Evolutionary conservation across 2,797 vertebrate species (phyloP).

Genomic region (Otus scops): DNA sequence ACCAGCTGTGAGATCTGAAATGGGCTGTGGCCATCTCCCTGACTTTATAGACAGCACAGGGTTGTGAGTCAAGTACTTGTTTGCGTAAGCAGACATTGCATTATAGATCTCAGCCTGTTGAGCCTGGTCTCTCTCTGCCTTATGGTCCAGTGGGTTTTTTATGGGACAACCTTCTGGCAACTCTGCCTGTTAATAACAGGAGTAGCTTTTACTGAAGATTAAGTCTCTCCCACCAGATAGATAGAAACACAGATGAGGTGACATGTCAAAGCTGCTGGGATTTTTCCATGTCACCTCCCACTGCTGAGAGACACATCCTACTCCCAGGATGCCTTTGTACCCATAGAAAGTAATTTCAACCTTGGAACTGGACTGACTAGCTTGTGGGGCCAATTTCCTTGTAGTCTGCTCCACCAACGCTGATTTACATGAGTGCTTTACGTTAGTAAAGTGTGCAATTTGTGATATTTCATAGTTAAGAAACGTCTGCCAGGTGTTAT

Average conservation of each 20-base stretch:
- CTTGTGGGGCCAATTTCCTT: neutral
- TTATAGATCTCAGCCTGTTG: neutral
- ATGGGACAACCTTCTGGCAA: neutral
- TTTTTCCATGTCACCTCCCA: neutral
- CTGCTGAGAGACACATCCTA: neutral
- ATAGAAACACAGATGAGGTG: neutral
- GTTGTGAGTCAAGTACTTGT: neutral
- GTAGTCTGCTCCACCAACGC: neutral
- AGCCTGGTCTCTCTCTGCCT: neutral
- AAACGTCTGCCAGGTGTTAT: neutral
- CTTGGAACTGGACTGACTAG: neutral
- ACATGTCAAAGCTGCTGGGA: neutral
- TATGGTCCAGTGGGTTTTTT: neutral
- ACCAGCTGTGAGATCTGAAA: neutral
- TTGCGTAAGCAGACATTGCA: neutral
- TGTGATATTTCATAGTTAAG: conserved; percentile 2
- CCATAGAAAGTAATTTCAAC: neutral
- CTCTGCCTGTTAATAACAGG: neutral
- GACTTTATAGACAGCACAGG: neutral
- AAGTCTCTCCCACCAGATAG: neutral
- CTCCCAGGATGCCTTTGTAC: neutral
- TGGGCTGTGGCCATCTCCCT: neutral
- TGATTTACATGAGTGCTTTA: neutral
- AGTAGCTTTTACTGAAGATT: neutral
- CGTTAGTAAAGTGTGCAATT: neutral